Conservation (phyloP, 1,140 invertebrate species). For the Aphelinus atriplicis region DNA sequence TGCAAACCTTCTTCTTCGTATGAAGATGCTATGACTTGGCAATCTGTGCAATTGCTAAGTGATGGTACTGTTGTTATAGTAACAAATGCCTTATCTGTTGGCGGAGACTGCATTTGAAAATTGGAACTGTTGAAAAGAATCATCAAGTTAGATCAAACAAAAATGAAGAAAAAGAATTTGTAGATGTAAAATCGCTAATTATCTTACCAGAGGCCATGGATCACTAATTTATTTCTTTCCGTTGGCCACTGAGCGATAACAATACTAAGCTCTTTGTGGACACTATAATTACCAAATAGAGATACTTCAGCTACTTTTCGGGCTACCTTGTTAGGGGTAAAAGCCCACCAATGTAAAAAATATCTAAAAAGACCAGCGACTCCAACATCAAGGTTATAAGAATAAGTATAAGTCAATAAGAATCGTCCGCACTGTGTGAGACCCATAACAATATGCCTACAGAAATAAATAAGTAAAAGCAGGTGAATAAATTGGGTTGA, state of each 20-base stretch:
- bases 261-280: slow-evolving; percentile 72
- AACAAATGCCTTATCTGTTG: slow-evolving; percentile 68
- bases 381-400: slow-evolving; percentile 70
- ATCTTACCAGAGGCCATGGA: slow-evolving; percentile 74
- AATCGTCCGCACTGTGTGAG: slow-evolving; percentile 93
- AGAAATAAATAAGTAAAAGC: slow-evolving; percentile 39
- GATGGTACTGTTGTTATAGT: slow-evolving; percentile 71
- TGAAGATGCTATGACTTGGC: slow-evolving; percentile 68
- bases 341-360: slow-evolving; percentile 78
- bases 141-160: slow-evolving; percentile 11
- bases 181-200: slow-evolving; percentile 24
- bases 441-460: slow-evolving; percentile 89
- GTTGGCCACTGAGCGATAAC: slow-evolving; percentile 78
- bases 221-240: slow-evolving; percentile 71
- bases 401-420: slow-evolving; percentile 86
- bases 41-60: slow-evolving; percentile 71
- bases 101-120: slow-evolving; percentile 54
- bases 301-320: slow-evolving; percentile 75
- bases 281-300: slow-evolving; percentile 74
- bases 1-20: slow-evolving; percentile 70
- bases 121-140: slow-evolving; percentile 48
- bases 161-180: slow-evolving; percentile 17
- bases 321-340: slow-evolving; percentile 70
- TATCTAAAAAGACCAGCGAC: slow-evolving; percentile 67
- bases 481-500: slow-evolving; percentile 11